Base-by-base conservation (phyloP, 2,888 invertebrate species). In the Diachrysia chrysitis region DNA sequence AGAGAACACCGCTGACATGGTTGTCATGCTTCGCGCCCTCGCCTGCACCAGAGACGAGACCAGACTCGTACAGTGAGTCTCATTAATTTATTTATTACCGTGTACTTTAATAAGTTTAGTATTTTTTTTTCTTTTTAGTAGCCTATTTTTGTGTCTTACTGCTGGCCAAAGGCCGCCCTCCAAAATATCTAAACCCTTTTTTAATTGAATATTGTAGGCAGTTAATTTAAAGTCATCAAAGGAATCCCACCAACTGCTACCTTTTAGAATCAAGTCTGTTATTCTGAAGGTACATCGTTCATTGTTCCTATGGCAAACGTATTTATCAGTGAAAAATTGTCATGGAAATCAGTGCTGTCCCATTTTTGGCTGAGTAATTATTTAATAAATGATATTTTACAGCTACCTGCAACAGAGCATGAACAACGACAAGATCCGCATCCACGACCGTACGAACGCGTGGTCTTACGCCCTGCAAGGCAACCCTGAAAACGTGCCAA, bases 1-100 rank as follows among this genome's bases (percentile, higher is more conserved):
- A 0, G 89, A 96, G 12, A 97, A 97, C 78, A 96, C 96, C 56
- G 92, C 93, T 1, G 95, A 95, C 16, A 96, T 97, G 85, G 93
- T 97, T 1, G 91, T 92, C 58, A 96, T 96, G 0, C 91, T 97
- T 16, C 95, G 96, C 0, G 81, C 94, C 12, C 89, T 95, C 0
- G 93, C 86, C 1, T 95, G 95, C 85, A 93, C 94, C 2, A 92
- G 46, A 25, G 83, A 92, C 29, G 73, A 73, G 17, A 54, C 71
- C 14, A 87, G 86, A 1, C 59, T 95, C 1, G 64, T 73, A 42
- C 70, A 91, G 95, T 95, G 84, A 87, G 92, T 75, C 0, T 48
- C n/a, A 29, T 7, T 29, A 5, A 5, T n/a, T 42, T n/a, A 42
- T n/a, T 3, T 1, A 42, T n/a, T 16, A 2, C 5, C n/a, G 10